Percentiles rank a stretch among this genome's conserved stretches.
phyloP scores from a whole-genome alignment of 2,797 vertebrate species.

The Hylomyscus alleni region DNA sequence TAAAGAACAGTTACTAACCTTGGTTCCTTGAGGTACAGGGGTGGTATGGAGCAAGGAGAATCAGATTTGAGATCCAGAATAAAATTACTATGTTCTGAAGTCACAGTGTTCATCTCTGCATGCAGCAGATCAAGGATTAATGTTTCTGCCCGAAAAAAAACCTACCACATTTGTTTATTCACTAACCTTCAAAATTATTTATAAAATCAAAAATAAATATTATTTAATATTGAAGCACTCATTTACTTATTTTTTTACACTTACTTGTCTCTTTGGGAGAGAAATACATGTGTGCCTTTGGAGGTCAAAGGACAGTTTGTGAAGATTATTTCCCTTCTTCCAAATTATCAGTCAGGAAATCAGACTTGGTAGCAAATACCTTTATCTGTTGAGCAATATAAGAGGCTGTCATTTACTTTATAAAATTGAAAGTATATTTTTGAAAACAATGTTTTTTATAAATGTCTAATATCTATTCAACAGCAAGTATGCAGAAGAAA shows the following conservation, averaged over 20 bases:
- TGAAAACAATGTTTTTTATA: neutral
- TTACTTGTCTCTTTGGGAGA: neutral
- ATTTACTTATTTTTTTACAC: neutral
- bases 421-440: constrained; percentile 4
- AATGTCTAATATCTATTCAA: neutral
- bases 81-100: neutral
- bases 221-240: neutral
- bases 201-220: neutral
- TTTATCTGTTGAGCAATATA: neutral
- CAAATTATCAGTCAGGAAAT: neutral
- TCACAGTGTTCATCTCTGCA: neutral
- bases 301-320: neutral
- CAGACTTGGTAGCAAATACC: neutral
- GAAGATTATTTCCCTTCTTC: neutral
- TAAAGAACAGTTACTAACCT: neutral
- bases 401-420: neutral
- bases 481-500: neutral
- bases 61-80: neutral
- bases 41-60: neutral
- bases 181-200: neutral
- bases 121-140: neutral
- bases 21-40: neutral
- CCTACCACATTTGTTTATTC: neutral
- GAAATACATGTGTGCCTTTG: neutral
- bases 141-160: neutral